Conservation (phyloP, 2,113 vertebrate genomes). For the Natator depressus region DNA sequence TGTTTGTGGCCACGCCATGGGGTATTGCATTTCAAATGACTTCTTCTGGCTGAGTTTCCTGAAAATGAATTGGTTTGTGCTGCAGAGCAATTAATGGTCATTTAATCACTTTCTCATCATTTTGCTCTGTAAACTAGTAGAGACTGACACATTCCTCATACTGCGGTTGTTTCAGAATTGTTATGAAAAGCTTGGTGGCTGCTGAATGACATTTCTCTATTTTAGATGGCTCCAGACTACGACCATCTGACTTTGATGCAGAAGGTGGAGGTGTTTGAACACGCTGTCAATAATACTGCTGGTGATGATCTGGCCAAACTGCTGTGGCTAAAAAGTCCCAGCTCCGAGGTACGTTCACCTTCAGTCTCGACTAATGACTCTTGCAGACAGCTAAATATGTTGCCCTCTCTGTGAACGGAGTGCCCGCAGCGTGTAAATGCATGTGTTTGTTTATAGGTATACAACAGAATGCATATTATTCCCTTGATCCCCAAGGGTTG, state of each 20-base stretch:
- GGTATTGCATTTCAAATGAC: not conserved
- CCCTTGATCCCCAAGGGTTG: not conserved
- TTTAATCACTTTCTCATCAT: not conserved
- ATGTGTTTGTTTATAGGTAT: not conserved
- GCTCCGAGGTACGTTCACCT: conserved; percentile 88
- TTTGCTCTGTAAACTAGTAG: not conserved
- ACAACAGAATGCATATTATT: not conserved
- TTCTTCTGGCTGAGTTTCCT: not conserved
- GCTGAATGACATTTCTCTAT: conserved; percentile 1
- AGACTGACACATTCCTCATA: not conserved
- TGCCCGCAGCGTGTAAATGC: not conserved
- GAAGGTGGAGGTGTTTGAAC: conserved; percentile 99
- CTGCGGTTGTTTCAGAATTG: not conserved
- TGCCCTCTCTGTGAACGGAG: not conserved
- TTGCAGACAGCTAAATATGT: not conserved
- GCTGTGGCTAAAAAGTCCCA: conserved; percentile 98
- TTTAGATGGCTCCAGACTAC: conserved; percentile 98
- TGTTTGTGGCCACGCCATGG: not conserved
- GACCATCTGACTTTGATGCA: conserved; percentile 99
- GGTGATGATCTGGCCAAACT: conserved; percentile 97
- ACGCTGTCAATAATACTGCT: conserved; percentile 97
- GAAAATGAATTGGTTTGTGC: not conserved
- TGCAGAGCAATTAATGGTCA: not conserved
- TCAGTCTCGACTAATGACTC: not conserved
- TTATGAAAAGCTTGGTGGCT: not conserved